Base-by-base conservation (phyloP, 2,888 invertebrate species). In the Pardosa pseudoannulata region DNA sequence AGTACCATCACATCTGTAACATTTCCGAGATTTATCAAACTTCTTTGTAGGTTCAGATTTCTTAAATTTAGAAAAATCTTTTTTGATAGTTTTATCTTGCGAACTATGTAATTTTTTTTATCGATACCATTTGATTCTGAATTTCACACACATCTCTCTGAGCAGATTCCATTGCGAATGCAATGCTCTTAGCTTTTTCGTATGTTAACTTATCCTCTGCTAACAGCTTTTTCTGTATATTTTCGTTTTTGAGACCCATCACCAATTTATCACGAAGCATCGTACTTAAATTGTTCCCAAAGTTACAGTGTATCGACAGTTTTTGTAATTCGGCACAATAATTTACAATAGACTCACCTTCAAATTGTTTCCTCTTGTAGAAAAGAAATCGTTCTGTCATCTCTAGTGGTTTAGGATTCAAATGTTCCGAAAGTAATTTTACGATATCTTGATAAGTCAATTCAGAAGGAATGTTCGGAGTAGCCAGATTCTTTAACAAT, bases 1-100 rank as follows among this genome's bases (percentile, higher is more conserved):
- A 75, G 75, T 75, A 75, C 75, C 65, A 75, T 75, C 75, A 75
- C 65, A 75, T 75, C 75, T 75, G 65, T 75, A 75, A 75, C 75
- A 75, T 75, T 75, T 75, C 75, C 75, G 75, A 75, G 75, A 75
- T 75, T 75, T 75, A 75, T 75, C 75, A 65, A 65, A 65, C 65
- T 75, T 75, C 75, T 75, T 75, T 75, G 41, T 65, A 75, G 65
- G 65, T 76, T 75, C 65, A 65, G 46, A 65, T 75, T 75, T 75
- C 46, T 75, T 67, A 75, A 75, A 75, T 75, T 75, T 75, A 75
- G 75, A 75, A 75, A 65, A 75, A 65, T 75, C 75, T 75, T 75
- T 75, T 74, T 65, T 65, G 41, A 56, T 56, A 75, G 62, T 74
- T 74, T 74, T 62, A 74, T 62, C 74, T 74, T 73, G 62, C 73